Percentiles rank a stretch among this genome's conserved stretches.
Conservation (phyloP, 2,113 vertebrate genomes). For the Opisthocomus hoazin region DNA sequence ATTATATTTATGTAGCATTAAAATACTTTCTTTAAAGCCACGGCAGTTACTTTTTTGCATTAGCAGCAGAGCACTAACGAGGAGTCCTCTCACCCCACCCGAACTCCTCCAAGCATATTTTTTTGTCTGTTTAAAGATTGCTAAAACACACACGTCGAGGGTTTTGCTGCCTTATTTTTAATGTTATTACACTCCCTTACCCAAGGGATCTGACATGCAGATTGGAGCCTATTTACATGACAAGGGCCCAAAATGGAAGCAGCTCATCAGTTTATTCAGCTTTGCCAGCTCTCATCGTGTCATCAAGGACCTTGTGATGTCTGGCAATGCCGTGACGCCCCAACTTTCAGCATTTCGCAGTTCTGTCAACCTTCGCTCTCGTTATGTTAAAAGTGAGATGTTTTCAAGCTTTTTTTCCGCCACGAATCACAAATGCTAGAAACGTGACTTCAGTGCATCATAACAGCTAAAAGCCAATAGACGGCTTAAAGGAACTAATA, state of each 20-base stretch:
- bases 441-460: not conserved
- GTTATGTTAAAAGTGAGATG: not conserved
- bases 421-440: not conserved
- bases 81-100: not conserved
- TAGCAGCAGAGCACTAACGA: not conserved
- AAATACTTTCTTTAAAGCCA: conserved; percentile 12
- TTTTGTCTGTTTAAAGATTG: conserved; percentile 15
- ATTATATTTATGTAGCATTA: conserved; percentile 57
- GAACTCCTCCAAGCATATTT: not conserved
- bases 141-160: not conserved
- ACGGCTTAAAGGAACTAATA: not conserved
- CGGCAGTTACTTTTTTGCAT: not conserved
- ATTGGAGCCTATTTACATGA: conserved; percentile 45
- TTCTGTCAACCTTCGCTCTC: conserved; percentile 23
- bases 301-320: conserved; percentile 34
- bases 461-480: not conserved
- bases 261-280: conserved; percentile 26
- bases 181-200: not conserved
- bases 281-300: conserved; percentile 20
- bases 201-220: conserved; percentile 24
- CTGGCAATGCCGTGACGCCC: not conserved
- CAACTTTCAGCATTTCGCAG: not conserved
- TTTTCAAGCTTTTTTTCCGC: not conserved
- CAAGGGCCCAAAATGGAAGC: conserved; percentile 34
- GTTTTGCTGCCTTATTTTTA: not conserved